Evolutionary conservation across 2,797 vertebrate species (phyloP).

Genomic region (Oceanodroma leucorhoa): DNA sequence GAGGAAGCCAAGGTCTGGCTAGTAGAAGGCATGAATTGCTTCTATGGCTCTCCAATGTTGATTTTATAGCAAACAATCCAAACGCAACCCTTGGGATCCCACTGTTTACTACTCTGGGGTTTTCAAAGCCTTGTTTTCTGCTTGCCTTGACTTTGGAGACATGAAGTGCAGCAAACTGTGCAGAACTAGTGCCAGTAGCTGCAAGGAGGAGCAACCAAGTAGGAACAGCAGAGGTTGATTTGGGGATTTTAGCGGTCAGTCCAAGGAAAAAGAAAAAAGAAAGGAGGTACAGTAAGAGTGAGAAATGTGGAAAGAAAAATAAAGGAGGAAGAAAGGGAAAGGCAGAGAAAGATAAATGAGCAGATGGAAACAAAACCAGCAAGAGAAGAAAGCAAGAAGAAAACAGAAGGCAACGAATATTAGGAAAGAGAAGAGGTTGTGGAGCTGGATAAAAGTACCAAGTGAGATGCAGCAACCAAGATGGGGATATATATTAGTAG

Average conservation of each 20-base stretch:
- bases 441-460: background rate
- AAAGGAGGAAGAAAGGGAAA: background rate
- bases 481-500: background rate
- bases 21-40: background rate
- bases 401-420: background rate
- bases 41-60: accelerated
- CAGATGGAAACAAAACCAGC: background rate
- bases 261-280: background rate
- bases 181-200: background rate
- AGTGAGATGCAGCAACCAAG: background rate
- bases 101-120: background rate
- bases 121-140: background rate
- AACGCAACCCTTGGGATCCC: background rate
- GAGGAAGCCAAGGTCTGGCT: background rate
- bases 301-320: background rate
- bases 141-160: background rate
- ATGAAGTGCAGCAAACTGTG: background rate
- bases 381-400: background rate
- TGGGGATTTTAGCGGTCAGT: background rate
- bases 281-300: background rate
- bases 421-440: background rate
- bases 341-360: background rate
- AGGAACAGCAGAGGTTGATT: background rate
- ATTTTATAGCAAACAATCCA: background rate
- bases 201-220: background rate